Evolutionary conservation across 2,888 invertebrate species (phyloP).

Genomic region (Xestia sexstrigata): DNA sequence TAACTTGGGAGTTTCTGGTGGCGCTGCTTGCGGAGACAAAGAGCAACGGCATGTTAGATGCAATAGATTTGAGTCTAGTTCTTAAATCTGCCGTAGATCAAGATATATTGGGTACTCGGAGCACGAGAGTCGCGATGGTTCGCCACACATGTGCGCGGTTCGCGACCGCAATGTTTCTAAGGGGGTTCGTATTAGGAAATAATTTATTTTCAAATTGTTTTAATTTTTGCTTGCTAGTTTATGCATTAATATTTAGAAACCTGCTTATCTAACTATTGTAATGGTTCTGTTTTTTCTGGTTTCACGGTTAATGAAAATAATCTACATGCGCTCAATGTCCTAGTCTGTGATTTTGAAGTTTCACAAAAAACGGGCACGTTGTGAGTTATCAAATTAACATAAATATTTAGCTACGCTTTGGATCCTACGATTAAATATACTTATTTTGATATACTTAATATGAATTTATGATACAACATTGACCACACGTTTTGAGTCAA

Average conservation of each 20-base stretch:
- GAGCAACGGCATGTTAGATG: background rate
- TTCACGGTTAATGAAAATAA: background rate
- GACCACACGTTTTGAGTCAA: conserved; percentile 34
- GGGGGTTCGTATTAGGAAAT: background rate
- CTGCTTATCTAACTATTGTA: background rate
- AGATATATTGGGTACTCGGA: conserved; percentile 19
- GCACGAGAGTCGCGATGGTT: conserved; percentile 14
- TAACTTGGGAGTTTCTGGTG: conserved; percentile 24
- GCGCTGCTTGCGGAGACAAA: conserved; percentile 15
- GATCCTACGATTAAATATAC: background rate
- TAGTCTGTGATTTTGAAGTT: background rate
- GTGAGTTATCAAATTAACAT: conserved; percentile 12
- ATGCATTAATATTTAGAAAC: background rate
- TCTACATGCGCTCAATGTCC: background rate
- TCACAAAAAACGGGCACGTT: conserved; percentile 16
- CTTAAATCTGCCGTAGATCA: conserved; percentile 1
- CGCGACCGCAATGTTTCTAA: conserved; percentile 15
- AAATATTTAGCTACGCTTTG: background rate
- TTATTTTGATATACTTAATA: conserved; percentile 13
- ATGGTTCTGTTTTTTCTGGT: background rate
- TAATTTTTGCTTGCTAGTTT: background rate
- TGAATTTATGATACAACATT: conserved; percentile 20
- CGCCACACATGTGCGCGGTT: conserved; percentile 17
- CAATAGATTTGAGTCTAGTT: conserved; percentile 12
- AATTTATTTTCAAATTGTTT: background rate